These are phyloP conservation scores for Meloe dianella DNA, from an alignment of 2,888 invertebrate species.

Conservation along the genomic window DNA sequence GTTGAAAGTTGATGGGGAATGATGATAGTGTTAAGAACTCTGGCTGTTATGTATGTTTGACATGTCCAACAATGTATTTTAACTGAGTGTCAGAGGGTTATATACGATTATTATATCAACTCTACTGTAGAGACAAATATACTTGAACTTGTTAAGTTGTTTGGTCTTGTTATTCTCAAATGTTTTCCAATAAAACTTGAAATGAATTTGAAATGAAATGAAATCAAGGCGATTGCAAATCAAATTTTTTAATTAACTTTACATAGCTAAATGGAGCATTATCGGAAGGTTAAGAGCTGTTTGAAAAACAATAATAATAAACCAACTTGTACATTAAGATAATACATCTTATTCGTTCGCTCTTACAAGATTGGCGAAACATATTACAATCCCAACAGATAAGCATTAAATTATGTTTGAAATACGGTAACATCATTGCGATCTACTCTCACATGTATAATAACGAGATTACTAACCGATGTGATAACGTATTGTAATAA, in stretches of 20 bases:
- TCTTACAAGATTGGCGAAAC: not conserved
- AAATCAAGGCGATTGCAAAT: not conserved
- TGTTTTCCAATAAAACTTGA: not conserved
- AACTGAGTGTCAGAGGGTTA: slow-evolving; percentile 28
- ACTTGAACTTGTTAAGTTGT: not conserved
- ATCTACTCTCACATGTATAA: slow-evolving; percentile 41
- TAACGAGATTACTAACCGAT: slow-evolving; percentile 45
- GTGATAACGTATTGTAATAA: slow-evolving; percentile 40
- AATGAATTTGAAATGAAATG: not conserved
- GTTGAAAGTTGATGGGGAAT: slow-evolving; percentile 7
- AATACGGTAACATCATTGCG: slow-evolving; percentile 44
- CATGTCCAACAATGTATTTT: slow-evolving; percentile 3
- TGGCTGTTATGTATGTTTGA: not conserved
- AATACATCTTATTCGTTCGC: not conserved
- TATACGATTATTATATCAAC: slow-evolving; percentile 28
- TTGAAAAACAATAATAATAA: too few relatives aligned
- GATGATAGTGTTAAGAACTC: not conserved
- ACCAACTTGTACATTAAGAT: slow-evolving; percentile 26
- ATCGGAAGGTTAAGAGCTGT: too few relatives aligned
- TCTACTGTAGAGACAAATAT: slow-evolving; percentile 4
- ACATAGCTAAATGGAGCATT: not conserved
- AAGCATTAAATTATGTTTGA: slow-evolving; percentile 50
- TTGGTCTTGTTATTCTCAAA: not conserved
- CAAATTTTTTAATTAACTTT: slow-evolving; percentile 2
- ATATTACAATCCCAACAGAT: slow-evolving; percentile 34